A percentile compares a stretch with the other conserved stretches of the same genome.
phyloP scores from a whole-genome alignment of 2,888 invertebrate species.

The Aphelenchoides bicaudatus region DNA sequence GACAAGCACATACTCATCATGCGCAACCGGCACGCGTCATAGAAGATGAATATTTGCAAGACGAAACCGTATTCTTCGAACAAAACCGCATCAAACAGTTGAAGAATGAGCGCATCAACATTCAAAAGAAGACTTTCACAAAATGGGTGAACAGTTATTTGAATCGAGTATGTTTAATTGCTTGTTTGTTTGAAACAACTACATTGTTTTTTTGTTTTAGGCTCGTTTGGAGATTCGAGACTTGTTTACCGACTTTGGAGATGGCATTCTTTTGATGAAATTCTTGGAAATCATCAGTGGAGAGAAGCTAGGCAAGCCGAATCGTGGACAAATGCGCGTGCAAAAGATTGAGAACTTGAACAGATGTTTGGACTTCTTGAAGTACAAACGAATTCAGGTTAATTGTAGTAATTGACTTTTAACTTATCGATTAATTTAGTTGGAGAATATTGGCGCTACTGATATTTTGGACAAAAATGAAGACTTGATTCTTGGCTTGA shows the following conservation, averaged over 20 bases:
- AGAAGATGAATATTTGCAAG: conserved; percentile 47
- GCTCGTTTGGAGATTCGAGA: conserved; percentile 96
- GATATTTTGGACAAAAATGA: conserved; percentile 98
- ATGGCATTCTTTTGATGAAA: conserved; percentile 79
- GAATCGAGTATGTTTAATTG: conserved; percentile 71
- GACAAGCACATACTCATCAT: conserved; percentile 13
- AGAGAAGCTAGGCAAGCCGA: conserved; percentile 91
- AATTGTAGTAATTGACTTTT: neutral
- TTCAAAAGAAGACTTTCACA: conserved; percentile 99
- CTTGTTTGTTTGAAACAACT: conserved; percentile 1
- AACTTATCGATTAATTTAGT: conserved; percentile 65
- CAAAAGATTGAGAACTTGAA: conserved; percentile 99
- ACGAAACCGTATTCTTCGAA: conserved; percentile 57
- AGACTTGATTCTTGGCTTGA: conserved; percentile 88
- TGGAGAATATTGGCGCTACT: conserved; percentile 97
- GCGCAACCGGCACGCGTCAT: conserved; percentile 21
- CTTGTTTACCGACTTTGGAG: conserved; percentile 88
- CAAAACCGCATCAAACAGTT: conserved; percentile 51
- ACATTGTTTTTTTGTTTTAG: conserved; percentile 65
- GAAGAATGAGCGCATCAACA: conserved; percentile 92
- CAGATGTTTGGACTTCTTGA: conserved; percentile 66
- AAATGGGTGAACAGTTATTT: conserved; percentile 99
- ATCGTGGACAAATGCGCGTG: conserved; percentile 80
- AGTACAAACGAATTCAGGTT: conserved; percentile 56
- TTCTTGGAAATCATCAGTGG: conserved; percentile 97